Evolutionary conservation across 2,888 invertebrate genomes (phyloP), one percentile per base, ranked within the genome.

Genomic region (Hirtodrosophila trivittata): DNA sequence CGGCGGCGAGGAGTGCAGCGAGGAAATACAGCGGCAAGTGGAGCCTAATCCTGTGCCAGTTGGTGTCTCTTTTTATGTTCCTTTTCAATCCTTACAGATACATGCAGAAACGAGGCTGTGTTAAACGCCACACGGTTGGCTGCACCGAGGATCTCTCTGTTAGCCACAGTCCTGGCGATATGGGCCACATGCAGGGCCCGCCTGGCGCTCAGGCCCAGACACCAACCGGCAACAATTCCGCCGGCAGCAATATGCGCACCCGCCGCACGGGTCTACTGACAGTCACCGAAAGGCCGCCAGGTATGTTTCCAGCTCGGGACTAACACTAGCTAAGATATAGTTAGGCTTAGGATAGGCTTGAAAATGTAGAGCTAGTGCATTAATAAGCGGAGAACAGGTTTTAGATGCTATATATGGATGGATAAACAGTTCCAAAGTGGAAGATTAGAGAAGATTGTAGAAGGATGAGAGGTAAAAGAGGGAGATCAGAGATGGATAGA

Each of bases 271-370:
- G 97, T 71, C 92, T 97, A 8, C 92, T 95, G 25, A 96, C 97
- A 0, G 97, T 97, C 18, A 96, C 96, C 83, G 97, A 97, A 89
- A 91, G 96, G 67, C 95, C 95, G 12, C 97, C 97, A 91, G 97
- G 97, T 97, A 92, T 91, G 91, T 84, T 54, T 21, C 13, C 28
- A 9, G 18, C 18, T 21, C 2, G 2, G 18, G 18, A 21, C 21
- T 33, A 41, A 51, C 50, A 41, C 35, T 35, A 7, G 10, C 13
- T 13, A 21, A 21, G 18, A 21, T n/a, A n/a, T n/a, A n/a, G n/a
- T n/a, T n/a, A n/a, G n/a, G n/a, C n/a, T n/a, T n/a, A n/a, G n/a
- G n/a, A n/a, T n/a, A n/a, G n/a, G n/a, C n/a, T n/a, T n/a, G n/a
- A n/a, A n/a, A n/a, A n/a, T n/a, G n/a, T n/a, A n/a, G n/a, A n/a